These are phyloP conservation scores for Cyprinodon diabolis DNA, from an alignment of 2,797 vertebrate genomes.

Conservation along the genomic window DNA sequence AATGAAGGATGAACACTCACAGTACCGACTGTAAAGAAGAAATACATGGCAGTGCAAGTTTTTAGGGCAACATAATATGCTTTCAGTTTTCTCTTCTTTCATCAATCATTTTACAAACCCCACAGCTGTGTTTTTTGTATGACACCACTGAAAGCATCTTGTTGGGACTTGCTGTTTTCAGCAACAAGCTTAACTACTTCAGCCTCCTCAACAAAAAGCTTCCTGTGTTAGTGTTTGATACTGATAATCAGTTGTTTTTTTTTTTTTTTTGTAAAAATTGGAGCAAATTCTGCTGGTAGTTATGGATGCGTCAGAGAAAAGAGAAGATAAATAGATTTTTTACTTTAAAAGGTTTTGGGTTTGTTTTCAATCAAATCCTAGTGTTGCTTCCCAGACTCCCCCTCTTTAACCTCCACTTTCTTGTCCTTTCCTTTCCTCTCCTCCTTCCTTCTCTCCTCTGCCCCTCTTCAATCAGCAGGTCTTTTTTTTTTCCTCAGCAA, in stretches of 20 bases:
- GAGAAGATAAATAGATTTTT: constrained; percentile 4
- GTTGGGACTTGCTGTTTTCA: background rate
- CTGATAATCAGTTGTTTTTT: background rate
- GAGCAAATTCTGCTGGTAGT: constrained; percentile 3
- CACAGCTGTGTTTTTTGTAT: constrained; percentile 5
- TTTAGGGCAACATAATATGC: background rate
- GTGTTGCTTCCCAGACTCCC: background rate
- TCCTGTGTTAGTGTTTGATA: constrained; percentile 1
- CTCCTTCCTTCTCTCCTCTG: constrained; percentile 24
- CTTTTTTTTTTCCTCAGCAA: constrained; percentile 80
- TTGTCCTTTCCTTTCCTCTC: constrained; percentile 30
- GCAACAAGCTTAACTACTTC: background rate
- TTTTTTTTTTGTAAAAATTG: background rate
- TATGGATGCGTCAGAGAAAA: background rate
- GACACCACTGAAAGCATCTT: background rate
- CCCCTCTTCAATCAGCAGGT: constrained; percentile 84
- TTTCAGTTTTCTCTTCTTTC: background rate
- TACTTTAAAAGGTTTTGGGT: background rate
- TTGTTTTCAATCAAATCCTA: background rate
- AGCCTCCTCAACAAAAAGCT: constrained; percentile 12
- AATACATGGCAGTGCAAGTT: background rate
- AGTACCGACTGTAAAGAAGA: background rate
- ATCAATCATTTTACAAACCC: constrained; percentile 7
- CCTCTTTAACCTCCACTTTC: constrained; percentile 36
- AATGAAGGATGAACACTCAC: background rate